Evolutionary conservation across 1,140 invertebrate species (phyloP).

Genomic region (Agrilus planipennis): DNA sequence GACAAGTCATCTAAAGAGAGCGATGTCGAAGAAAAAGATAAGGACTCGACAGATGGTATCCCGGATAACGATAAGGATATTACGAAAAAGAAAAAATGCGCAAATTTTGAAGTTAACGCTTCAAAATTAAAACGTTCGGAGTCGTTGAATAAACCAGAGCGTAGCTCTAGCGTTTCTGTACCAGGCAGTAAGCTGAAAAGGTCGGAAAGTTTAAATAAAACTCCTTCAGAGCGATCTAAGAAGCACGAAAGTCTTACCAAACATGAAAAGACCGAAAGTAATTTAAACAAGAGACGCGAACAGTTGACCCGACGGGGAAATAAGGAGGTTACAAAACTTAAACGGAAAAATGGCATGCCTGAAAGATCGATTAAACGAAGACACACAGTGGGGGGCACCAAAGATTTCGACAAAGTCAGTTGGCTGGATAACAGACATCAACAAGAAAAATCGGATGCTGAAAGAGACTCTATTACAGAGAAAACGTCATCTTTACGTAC

Average conservation of each 20-base stretch:
- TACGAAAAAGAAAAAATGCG: conserved; percentile 10
- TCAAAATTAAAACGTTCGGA: conserved; percentile 45
- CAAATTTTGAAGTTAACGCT: conserved; percentile 10
- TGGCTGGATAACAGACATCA: conserved; percentile 45
- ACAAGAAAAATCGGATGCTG: conserved; percentile 39
- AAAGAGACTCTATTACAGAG: conserved; percentile 36
- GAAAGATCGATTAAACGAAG: conserved; percentile 70
- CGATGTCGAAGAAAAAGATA: conserved; percentile 28
- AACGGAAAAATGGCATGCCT: conserved; percentile 61
- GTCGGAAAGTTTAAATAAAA: conserved; percentile 45
- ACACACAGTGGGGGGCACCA: conserved; percentile 85
- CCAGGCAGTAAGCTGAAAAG: conserved; percentile 39
- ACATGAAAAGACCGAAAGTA: conserved; percentile 70
- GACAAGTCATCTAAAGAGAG: conserved; percentile 22
- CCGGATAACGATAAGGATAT: conserved; percentile 29
- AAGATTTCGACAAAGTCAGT: conserved; percentile 63
- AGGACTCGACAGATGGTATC: conserved; percentile 23
- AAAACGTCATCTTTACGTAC: conserved; percentile 36
- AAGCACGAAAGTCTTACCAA: conserved; percentile 60
- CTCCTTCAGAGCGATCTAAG: conserved; percentile 41
- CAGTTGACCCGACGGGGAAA: conserved; percentile 34
- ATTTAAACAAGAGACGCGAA: conserved; percentile 59
- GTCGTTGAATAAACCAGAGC: conserved; percentile 43
- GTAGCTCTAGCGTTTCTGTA: conserved; percentile 35
- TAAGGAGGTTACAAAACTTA: conserved; percentile 48